Base-by-base conservation (phyloP, 2,797 vertebrate genomes). In the Paguma larvata region DNA sequence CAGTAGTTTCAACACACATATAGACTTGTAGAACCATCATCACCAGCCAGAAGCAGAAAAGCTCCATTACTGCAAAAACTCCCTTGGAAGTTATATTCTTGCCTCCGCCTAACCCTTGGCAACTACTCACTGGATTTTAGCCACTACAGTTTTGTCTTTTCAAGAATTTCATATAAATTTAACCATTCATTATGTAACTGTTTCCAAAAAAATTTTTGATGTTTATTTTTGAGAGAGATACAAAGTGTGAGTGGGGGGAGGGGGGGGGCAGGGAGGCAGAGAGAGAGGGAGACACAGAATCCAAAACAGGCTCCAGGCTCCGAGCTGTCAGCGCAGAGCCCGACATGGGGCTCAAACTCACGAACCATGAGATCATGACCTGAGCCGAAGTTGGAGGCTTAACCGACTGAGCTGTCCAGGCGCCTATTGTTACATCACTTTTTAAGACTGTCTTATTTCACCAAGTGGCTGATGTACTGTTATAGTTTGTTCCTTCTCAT, bases 141-240 rank as follows among this genome's bases (percentile, higher is more conserved):
- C 48, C 56, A 63, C 30, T 46, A 34, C 0, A 77, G 44, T 21
- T 89, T 25, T 87, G 25, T 72, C 90, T 77, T 93, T 82, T 82
- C n/a, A 44, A 93, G 82, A 90, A 77, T 67, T 79, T 62, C 67
- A 77, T 62, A 44, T 82, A 89, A 95, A 86, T 94, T 80, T 84
- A 90, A 41, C 38, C 34, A 68, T 23, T 34, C 6, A 25, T 83
- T 85, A 80, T 53, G 1, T 21, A 79, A 65, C 19, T 53, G n/a
- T 77, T 51, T 51, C 3, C 3, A 59, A 59, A 59, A 59, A 23
- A 23, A 8, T 23, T 59, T 59, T 51, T 23, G 21, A 59, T 59
- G 21, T 59, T 59, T 59, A 23, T 59, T 59, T 59, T 59, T 23
- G 56, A 59, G 56, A 59, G 56, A 59, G 21, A 59, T 23, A 23